phyloP scores from a whole-genome alignment of 2,888 invertebrate genomes.

The Bugulina stolonifera region DNA sequence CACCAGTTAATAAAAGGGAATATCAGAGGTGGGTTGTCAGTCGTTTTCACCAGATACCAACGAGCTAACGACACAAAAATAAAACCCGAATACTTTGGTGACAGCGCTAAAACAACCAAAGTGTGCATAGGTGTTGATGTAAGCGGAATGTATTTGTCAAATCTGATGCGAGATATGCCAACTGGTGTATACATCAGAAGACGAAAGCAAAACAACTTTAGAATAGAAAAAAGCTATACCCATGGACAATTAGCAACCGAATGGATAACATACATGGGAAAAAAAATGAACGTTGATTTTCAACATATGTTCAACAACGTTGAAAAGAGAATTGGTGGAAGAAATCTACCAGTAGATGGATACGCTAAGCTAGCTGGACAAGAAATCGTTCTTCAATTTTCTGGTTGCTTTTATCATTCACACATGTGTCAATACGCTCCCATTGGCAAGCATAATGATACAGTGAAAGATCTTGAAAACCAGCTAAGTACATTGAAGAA shows the following conservation, averaged over 20 bases:
- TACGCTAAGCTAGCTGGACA: background rate
- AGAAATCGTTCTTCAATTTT: background rate
- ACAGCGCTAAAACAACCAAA: background rate
- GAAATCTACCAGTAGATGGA: background rate
- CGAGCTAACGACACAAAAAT: background rate
- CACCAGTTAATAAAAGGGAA: background rate
- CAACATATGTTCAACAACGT: background rate
- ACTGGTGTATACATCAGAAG: background rate
- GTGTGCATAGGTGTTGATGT: background rate
- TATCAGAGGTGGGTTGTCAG: background rate
- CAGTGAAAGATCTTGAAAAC: background rate
- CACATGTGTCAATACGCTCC: slow-evolving; percentile 9
- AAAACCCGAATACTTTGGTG: background rate
- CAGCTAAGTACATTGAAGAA: background rate
- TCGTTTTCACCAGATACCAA: background rate
- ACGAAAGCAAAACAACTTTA: background rate
- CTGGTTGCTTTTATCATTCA: background rate
- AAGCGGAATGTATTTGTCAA: background rate
- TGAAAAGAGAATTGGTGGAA: background rate
- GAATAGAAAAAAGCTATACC: background rate
- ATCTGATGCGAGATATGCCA: background rate
- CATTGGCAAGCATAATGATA: background rate
- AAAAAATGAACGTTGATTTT: background rate
- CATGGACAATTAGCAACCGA: slow-evolving; percentile 5
- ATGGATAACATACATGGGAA: background rate